Conservation (phyloP, 2,888 invertebrate genomes). For the Spilarctia lutea region DNA sequence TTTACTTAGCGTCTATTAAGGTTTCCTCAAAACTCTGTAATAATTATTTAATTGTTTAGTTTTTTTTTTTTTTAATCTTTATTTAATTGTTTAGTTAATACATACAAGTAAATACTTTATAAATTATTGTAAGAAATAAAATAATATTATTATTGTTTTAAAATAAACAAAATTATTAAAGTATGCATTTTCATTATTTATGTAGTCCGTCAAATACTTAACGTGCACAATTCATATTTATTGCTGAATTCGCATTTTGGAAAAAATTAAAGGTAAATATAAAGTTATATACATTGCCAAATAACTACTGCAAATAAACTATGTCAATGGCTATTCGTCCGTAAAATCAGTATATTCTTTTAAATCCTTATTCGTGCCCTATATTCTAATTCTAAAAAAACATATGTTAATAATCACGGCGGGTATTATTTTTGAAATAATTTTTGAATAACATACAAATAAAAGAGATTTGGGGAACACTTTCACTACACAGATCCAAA, state of each 20-base stretch:
- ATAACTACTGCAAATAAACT: neutral
- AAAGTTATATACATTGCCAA: neutral
- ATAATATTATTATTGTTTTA: too few relatives aligned
- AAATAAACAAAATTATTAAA: too few relatives aligned
- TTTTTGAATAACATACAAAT: constrained; percentile 41
- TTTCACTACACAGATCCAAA: constrained; percentile 59
- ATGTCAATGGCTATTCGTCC: too few relatives aligned
- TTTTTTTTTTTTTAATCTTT: too few relatives aligned
- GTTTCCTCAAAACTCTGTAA: too few relatives aligned
- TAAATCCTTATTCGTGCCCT: too few relatives aligned
- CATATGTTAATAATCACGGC: neutral
- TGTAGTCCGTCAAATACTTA: too few relatives aligned
- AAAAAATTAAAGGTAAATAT: constrained; percentile 15
- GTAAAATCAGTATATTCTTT: too few relatives aligned
- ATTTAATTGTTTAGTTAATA: neutral
- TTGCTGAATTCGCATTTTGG: neutral
- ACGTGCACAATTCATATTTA: neutral
- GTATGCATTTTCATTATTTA: too few relatives aligned
- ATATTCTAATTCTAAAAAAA: neutral
- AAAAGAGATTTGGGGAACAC: constrained; percentile 53
- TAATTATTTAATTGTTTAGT: neutral
- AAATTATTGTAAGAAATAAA: too few relatives aligned
- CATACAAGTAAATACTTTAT: too few relatives aligned
- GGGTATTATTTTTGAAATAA: neutral
- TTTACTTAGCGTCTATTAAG: too few relatives aligned